Evolutionary conservation across 2,113 vertebrate genomes (phyloP).

Genomic region (Eonycteris spelaea): DNA sequence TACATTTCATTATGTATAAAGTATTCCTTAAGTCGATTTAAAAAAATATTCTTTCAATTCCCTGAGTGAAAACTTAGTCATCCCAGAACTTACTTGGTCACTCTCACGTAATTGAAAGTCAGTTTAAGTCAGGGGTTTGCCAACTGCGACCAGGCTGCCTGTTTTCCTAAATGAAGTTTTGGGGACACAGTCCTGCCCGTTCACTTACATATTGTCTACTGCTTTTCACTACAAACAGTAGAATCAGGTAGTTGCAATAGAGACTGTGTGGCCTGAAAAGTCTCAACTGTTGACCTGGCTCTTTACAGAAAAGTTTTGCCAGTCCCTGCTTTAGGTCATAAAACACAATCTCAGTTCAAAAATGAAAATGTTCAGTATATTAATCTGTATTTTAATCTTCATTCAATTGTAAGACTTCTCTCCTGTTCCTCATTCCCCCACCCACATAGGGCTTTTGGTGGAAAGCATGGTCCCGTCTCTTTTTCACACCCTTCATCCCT

Average conservation of each 20-base stretch:
- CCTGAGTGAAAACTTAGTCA: neutral
- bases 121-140: neutral
- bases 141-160: neutral
- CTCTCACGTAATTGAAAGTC: neutral
- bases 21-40: neutral
- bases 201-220: neutral
- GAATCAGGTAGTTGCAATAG: neutral
- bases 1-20: neutral
- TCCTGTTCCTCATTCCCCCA: too few relatives aligned
- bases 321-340: neutral
- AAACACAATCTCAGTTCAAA: neutral
- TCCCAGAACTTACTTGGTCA: neutral
- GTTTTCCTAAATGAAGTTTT: neutral
- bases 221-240: neutral
- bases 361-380: neutral
- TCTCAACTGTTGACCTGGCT: neutral
- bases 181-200: neutral
- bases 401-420: neutral
- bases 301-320: neutral
- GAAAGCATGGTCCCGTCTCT: neutral
- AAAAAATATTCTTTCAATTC: neutral
- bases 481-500: neutral
- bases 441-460: neutral
- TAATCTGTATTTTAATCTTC: neutral
- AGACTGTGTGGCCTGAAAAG: neutral